These are phyloP conservation scores for Octopus sinensis DNA, from an alignment of 1,140 invertebrate genomes.

Conservation along the genomic window DNA sequence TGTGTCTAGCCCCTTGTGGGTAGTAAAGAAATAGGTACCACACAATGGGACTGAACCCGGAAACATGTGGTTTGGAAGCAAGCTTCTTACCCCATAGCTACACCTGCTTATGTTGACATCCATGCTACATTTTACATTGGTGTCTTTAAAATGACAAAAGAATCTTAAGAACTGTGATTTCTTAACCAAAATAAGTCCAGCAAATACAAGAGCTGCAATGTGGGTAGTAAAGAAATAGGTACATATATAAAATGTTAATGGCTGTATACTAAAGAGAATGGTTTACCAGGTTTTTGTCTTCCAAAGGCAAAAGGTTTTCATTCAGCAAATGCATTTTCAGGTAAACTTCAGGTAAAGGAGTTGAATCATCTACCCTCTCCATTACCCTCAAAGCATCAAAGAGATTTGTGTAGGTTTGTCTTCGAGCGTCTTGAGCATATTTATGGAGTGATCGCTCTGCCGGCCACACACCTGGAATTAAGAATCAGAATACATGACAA, in stretches of 20 bases:
- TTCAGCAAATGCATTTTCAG: slow-evolving; percentile 77
- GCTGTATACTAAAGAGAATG: neutral
- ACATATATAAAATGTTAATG: no score
- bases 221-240: no score
- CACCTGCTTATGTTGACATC: no score
- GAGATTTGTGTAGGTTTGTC: slow-evolving; percentile 74
- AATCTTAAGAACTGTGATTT: neutral
- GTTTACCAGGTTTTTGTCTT: slow-evolving; percentile 56
- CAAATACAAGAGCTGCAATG: no score
- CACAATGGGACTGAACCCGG: no score
- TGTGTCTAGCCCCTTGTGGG: no score
- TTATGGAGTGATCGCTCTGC: slow-evolving; percentile 71
- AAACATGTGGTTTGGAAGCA: no score
- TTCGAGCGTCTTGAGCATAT: slow-evolving; percentile 71
- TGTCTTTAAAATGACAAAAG: neutral
- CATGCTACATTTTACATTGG: no score
- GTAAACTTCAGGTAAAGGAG: slow-evolving; percentile 65
- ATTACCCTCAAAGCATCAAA: slow-evolving; percentile 69
- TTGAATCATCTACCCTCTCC: slow-evolving; percentile 60
- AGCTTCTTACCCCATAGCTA: no score
- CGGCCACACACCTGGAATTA: slow-evolving; percentile 68
- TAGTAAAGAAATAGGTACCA: no score
- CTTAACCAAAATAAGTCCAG: slow-evolving; percentile 18
- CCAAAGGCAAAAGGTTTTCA: slow-evolving; percentile 65
- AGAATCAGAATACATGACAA: no score